These are phyloP conservation scores for Kryptopterus vitreolus DNA, from an alignment of 2,797 vertebrate genomes.

Conservation along the genomic window DNA sequence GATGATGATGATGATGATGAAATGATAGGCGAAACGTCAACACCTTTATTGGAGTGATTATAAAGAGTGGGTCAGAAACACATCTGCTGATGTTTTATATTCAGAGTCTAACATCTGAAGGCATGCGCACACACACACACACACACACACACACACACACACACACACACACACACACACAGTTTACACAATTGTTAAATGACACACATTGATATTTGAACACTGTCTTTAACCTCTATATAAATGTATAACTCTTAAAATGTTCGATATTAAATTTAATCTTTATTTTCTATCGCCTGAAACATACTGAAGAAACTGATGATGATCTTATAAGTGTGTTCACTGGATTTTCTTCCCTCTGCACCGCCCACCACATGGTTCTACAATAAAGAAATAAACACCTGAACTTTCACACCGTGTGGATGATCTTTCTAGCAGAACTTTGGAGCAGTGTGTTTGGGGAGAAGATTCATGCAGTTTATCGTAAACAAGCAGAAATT, in stretches of 20 bases:
- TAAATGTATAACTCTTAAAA: background rate
- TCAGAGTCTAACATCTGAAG: background rate
- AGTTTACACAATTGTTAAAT: background rate
- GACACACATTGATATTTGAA: background rate
- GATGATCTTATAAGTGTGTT: background rate
- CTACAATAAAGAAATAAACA: conserved; percentile 15
- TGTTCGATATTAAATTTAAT: background rate
- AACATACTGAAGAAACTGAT: background rate
- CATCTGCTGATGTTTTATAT: background rate
- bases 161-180: background rate
- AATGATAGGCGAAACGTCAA: background rate
- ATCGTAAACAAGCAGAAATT: background rate
- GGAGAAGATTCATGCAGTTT: background rate
- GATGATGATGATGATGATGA: conserved; percentile 2
- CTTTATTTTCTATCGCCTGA: background rate
- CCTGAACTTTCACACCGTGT: background rate
- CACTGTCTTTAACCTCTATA: background rate
- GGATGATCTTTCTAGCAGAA: background rate
- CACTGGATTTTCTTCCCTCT: background rate
- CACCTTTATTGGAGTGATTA: background rate
- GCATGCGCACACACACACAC: too few species aligned
- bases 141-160: too few species aligned
- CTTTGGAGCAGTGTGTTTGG: background rate
- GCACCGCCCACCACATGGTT: background rate
- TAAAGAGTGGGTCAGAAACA: background rate